phyloP scores from a whole-genome alignment of 1,140 invertebrate genomes.

The Orius laevigatus region DNA sequence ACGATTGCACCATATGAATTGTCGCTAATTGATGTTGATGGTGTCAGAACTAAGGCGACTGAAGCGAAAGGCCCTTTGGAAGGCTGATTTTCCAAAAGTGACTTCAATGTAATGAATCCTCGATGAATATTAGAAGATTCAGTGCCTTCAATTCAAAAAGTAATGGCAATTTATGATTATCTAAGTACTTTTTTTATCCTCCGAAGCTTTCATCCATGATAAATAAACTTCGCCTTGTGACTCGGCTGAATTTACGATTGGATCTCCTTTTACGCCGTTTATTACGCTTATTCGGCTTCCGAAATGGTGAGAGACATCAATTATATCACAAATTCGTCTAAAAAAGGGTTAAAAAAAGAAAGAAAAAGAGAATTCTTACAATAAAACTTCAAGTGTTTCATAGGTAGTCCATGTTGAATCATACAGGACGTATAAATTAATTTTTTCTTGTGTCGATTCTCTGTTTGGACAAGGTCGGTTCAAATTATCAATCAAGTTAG shows the following conservation, averaged over 20 bases:
- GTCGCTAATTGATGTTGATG: neutral
- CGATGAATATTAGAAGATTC: too few species aligned
- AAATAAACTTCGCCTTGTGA: conserved; percentile 3
- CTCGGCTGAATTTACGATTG: neutral
- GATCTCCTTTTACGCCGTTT: conserved; percentile 7
- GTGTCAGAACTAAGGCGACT: conserved; percentile 1
- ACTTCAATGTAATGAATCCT: too few species aligned
- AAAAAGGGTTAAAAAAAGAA: neutral
- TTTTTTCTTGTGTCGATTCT: neutral
- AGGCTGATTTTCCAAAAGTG: too few species aligned
- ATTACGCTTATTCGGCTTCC: conserved; percentile 12
- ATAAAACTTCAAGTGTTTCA: conserved; percentile 8
- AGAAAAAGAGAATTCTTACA: conserved; percentile 1
- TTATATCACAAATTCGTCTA: conserved; percentile 1
- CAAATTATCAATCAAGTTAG: neutral
- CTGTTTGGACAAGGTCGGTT: conserved; percentile 1
- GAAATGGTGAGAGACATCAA: conserved; percentile 7
- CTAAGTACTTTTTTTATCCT: too few species aligned
- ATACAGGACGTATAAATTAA: conserved; percentile 6
- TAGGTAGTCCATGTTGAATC: conserved; percentile 9
- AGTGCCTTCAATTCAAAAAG: too few species aligned
- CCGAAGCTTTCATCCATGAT: neutral
- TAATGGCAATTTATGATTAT: too few species aligned
- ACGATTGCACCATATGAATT: neutral
- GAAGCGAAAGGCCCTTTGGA: too few species aligned